Conservation (phyloP, 1,140 invertebrate species). For the Hesperophylax magnus region DNA sequence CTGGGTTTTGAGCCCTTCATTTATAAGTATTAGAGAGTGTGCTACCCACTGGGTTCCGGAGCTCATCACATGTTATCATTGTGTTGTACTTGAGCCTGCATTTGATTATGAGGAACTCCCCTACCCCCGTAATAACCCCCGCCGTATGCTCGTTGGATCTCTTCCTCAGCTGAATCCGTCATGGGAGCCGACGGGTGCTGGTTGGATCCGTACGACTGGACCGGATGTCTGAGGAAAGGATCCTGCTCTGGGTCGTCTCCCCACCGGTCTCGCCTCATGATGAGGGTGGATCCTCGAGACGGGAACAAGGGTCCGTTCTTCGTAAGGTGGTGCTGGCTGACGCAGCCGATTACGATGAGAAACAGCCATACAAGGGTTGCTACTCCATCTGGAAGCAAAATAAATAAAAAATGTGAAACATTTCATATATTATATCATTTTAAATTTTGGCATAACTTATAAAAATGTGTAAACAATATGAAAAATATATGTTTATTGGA, state of each 20-base stretch:
- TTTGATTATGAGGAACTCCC: too few relatives aligned
- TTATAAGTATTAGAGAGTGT: too few relatives aligned
- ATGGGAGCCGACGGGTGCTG: neutral
- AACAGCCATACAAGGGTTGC: constrained; percentile 70
- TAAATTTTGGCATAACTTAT: too few relatives aligned
- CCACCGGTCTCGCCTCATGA: neutral
- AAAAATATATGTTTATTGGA: too few relatives aligned
- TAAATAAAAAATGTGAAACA: neutral
- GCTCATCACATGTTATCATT: too few relatives aligned
- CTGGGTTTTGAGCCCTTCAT: too few relatives aligned
- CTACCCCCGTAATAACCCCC: too few relatives aligned
- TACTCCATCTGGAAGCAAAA: constrained; percentile 70
- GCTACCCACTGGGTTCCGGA: too few relatives aligned
- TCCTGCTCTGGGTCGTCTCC: neutral
- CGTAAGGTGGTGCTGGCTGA: neutral
- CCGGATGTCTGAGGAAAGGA: neutral
- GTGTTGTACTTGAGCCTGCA: too few relatives aligned
- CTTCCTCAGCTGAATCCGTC: neutral
- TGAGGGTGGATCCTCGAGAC: neutral
- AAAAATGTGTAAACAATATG: too few relatives aligned
- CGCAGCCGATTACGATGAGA: neutral
- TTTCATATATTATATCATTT: too few relatives aligned
- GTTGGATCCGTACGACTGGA: neutral
- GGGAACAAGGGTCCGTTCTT: neutral
- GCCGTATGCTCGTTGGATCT: too few relatives aligned